These are phyloP conservation scores for Philopedon plagiatum DNA, from an alignment of 2,888 invertebrate genomes.

Conservation along the genomic window DNA sequence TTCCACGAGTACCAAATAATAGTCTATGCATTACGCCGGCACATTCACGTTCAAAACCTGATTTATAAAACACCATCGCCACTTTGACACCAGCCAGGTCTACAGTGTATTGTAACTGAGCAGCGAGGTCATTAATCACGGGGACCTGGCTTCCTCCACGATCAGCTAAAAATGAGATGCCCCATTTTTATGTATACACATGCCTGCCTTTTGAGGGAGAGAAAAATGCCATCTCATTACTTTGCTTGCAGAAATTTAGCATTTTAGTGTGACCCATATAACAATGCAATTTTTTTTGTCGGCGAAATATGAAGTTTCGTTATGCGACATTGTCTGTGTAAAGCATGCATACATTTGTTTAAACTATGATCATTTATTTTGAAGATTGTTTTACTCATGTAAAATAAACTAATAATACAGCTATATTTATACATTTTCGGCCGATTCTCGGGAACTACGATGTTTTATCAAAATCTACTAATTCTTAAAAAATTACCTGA, in stretches of 20 bases:
- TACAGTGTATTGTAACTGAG: neutral
- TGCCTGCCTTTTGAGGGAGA: conserved; percentile 1
- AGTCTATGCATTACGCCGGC: too few species aligned
- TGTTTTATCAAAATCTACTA: too few species aligned
- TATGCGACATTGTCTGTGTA: neutral
- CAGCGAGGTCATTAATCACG: conserved; percentile 11
- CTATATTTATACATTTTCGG: too few species aligned
- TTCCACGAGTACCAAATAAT: too few species aligned
- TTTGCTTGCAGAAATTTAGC: conserved; percentile 1
- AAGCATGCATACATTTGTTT: too few species aligned
- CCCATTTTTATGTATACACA: conserved; percentile 18
- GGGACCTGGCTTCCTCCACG: conserved; percentile 3
- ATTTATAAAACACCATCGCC: conserved; percentile 15
- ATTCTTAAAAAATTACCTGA: too few species aligned
- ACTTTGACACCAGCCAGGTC: conserved; percentile 5
- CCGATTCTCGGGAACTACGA: too few species aligned
- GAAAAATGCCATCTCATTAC: conserved; percentile 7
- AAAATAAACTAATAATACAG: too few species aligned
- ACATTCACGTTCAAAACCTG: neutral
- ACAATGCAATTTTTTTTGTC: conserved; percentile 9
- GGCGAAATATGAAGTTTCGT: neutral
- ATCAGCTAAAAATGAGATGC: conserved; percentile 18
- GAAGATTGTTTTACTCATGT: too few species aligned
- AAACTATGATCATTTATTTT: too few species aligned
- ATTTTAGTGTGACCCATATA: conserved; percentile 3